Evolutionary conservation across 2,888 invertebrate genomes (phyloP).

Genomic region (Lochmaea crataegi): DNA sequence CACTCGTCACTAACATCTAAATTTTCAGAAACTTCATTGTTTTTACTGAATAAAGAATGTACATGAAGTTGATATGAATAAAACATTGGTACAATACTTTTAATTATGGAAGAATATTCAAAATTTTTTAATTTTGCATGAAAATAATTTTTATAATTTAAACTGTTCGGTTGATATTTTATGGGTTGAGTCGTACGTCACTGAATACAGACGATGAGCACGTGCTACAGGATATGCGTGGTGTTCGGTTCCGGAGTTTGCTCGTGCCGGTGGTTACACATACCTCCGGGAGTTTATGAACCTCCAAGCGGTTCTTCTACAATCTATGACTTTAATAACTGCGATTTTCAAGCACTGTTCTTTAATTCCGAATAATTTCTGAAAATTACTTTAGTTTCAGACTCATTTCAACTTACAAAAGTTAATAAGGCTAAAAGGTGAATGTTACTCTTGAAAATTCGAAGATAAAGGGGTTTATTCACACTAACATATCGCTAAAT

Average conservation of each 20-base stretch:
- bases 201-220: constrained; percentile 51
- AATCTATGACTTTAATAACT: constrained; percentile 51
- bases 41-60: no score
- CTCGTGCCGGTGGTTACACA: constrained; percentile 65
- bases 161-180: not conserved
- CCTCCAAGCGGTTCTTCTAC: constrained; percentile 54
- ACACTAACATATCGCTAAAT: not conserved
- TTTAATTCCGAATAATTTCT: constrained; percentile 45
- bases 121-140: no score
- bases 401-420: constrained; percentile 8
- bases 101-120: no score
- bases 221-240: constrained; percentile 66
- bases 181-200: constrained; percentile 20
- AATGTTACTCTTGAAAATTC: not conserved
- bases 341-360: constrained; percentile 49
- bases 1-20: no score
- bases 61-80: no score
- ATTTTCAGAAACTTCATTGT: no score
- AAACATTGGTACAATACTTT: no score
- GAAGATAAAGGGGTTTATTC: not conserved
- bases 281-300: constrained; percentile 64
- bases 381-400: constrained; percentile 21
- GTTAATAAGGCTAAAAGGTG: constrained; percentile 10
- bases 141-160: no score
- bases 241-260: constrained; percentile 64